Evolutionary conservation across 2,888 invertebrate genomes (phyloP), one percentile per base, ranked within the genome.

Genomic region (Therioaphis trifolii): DNA sequence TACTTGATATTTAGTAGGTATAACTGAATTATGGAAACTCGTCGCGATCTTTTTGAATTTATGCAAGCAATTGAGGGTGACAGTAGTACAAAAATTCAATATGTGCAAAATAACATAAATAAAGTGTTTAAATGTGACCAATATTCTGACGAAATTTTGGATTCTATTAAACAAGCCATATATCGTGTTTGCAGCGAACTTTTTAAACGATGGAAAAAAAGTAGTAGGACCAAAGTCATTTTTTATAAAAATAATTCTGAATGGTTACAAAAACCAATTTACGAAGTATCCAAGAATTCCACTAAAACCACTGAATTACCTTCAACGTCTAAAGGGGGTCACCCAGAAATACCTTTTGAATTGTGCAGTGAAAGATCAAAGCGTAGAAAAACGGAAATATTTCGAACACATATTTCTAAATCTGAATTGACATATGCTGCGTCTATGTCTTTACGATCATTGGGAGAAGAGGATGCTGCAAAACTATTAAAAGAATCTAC

Each of bases 91-190:
- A 69, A 46, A 69, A 18, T 29, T 29, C 63, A 63, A 63, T n/a
- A 29, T 21, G 7, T 63, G 15, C 61, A 63, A 63, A 63, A 27
- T 63, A 29, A 46, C 69, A 15, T 43, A 46, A 69, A 46, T 46
- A 18, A 27, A 3, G 1, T 46, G 24, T 69, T 69, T 24, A 4
- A 9, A 69, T 43, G 43, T 15, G 24, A 69, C 1, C 1, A 69
- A 46, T 68, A 69, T 69, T 46, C 43, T 43, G 15, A 69, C 2
- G 11, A 43, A 46, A 69, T 27, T 15, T 69, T 46, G 46, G 27
- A 69, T 27, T 27, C 46, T 69, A 69, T 69, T 69, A 69, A 69
- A 69, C 69, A 69, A 69, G 11, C 46, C 18, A 46, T 46, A 27
- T 69, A 69, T 69, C 46, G 24, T 27, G 27, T 46, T 69, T 11